A percentile compares a stretch with the other conserved stretches of the same genome.
phyloP scores from a whole-genome alignment of 1,140 invertebrate species.

The Acromyrmex heyeri region DNA sequence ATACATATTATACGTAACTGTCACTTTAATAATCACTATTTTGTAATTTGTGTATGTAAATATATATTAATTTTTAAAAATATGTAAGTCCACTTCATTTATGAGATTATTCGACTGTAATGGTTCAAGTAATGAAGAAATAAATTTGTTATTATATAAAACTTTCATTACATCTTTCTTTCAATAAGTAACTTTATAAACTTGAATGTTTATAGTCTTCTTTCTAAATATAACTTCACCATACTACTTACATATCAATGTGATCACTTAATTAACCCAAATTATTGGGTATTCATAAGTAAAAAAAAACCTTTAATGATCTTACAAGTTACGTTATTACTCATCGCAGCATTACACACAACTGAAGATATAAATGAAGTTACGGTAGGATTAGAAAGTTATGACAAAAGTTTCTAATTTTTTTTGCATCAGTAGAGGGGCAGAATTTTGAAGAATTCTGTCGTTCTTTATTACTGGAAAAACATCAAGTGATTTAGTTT shows the following conservation, averaged over 20 bases:
- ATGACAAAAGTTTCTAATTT: conserved; percentile 69
- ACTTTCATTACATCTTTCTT: background rate
- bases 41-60: background rate
- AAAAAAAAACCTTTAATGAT: background rate
- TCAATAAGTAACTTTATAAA: too few relatives aligned
- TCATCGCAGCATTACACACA: background rate
- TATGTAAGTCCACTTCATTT: background rate
- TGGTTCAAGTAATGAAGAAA: background rate
- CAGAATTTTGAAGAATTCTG: conserved; percentile 27
- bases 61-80: background rate
- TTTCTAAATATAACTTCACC: too few relatives aligned
- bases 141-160: background rate
- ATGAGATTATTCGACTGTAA: background rate
- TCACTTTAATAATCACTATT: background rate
- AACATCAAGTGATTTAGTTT: background rate
- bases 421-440: conserved; percentile 62
- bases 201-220: too few relatives aligned
- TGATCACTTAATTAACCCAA: background rate
- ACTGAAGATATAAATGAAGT: conserved; percentile 58
- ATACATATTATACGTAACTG: background rate
- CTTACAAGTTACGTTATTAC: background rate
- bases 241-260: background rate
- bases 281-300: background rate
- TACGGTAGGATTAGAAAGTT: conserved; percentile 74
- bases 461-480: background rate